These are phyloP conservation scores for Brachionus angularis DNA, from an alignment of 1,140 invertebrate species.

Conservation along the genomic window DNA sequence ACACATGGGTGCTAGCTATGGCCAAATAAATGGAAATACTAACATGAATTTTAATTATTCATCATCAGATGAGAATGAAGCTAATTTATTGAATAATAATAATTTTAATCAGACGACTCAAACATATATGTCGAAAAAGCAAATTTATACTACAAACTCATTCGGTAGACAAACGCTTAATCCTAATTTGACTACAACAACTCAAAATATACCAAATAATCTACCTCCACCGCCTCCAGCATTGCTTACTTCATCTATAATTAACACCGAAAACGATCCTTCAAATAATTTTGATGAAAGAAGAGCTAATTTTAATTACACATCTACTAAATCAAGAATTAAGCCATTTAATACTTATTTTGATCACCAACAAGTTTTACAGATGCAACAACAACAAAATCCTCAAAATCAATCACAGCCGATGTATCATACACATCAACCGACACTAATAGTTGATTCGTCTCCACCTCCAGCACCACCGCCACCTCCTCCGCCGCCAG, in stretches of 20 bases:
- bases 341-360: not conserved
- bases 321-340: not conserved
- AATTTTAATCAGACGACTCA: not conserved
- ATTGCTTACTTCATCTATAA: conserved; percentile 8
- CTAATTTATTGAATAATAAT: not conserved
- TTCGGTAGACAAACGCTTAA: no score
- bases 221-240: conserved; percentile 13
- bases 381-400: not conserved
- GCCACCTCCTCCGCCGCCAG: not conserved
- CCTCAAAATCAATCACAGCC: conserved; percentile 9
- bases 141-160: conserved; percentile 27
- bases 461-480: conserved; percentile 35
- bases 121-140: conserved; percentile 3
- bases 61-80: conserved; percentile 35
- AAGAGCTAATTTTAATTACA: not conserved
- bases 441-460: conserved; percentile 9
- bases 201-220: not conserved
- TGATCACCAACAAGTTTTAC: conserved; percentile 38
- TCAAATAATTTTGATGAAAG: conserved; percentile 14
- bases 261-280: conserved; percentile 23
- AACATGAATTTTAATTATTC: conserved; percentile 39
- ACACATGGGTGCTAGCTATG: conserved; percentile 9
- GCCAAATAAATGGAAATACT: no score
- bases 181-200: no score
- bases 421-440: conserved; percentile 38